Evolutionary conservation across 1,140 invertebrate species (phyloP).

Genomic region (Drosophila ironensis): DNA sequence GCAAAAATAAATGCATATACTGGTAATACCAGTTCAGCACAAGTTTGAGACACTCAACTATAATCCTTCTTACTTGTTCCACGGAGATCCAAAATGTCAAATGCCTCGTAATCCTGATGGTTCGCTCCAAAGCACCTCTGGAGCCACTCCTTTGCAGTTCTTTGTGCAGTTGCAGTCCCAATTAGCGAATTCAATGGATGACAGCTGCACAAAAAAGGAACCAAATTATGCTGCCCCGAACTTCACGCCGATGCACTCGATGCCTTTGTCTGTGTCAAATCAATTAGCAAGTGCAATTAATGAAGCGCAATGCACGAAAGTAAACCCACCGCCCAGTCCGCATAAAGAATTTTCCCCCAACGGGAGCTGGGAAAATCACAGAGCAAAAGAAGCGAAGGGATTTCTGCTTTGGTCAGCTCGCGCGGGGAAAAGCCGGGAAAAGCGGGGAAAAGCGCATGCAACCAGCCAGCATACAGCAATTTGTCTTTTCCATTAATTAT

Average conservation of each 20-base stretch:
- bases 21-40: no score
- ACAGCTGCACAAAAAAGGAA: no score
- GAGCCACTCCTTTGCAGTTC: no score
- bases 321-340: neutral
- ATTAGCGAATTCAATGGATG: no score
- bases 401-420: conserved; percentile 19
- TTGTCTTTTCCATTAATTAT: conserved; percentile 75
- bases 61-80: no score
- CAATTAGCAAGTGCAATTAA: conserved; percentile 71
- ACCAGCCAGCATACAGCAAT: conserved; percentile 48
- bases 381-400: conserved; percentile 15
- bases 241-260: neutral
- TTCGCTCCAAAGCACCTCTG: no score
- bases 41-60: no score
- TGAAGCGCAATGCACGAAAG: conserved; percentile 39
- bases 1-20: no score
- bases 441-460: neutral
- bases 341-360: neutral
- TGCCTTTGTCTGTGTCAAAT: conserved; percentile 43
- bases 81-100: no score
- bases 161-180: no score
- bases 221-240: conserved; percentile 4
- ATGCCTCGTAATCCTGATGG: no score
- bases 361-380: conserved; percentile 33
- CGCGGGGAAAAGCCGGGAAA: neutral